Base-by-base conservation (phyloP, 2,113 vertebrate genomes). In the Stercorarius parasiticus region DNA sequence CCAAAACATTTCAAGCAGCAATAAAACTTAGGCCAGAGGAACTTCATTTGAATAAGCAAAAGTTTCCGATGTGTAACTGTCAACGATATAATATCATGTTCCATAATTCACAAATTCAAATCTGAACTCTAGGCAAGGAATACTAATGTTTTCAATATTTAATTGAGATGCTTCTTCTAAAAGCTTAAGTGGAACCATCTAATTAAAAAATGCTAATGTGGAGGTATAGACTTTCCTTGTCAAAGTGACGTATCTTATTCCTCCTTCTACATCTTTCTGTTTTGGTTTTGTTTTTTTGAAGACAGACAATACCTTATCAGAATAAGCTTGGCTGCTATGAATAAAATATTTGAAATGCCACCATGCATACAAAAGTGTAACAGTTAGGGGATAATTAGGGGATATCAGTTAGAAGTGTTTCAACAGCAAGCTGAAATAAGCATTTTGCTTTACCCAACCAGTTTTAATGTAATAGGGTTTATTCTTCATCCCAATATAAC, bases 201-300 rank as follows among this genome's bases (percentile, higher is more conserved):
- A 97, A 98, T 98, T 97, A 96, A 95, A 98, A 98, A 97, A 97
- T 96, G 95, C 97, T 97, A 93, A 98, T 90, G 88, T 50, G 42
- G 14, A 82, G 53, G 86, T 96, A 84, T 96, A 97, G 55, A 61
- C 92, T 98, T 98, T 97, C 93, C 65, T 61, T 61, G 84, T 81
- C 70, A 36, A 93, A 94, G 83, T 86, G 53, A 90, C 42, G 34
- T 92, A 96, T 97, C 96, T 97, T 96, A 96, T 95, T 97, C 77
- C 94, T 93, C 61, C 90, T 92, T 85, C 34, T 69, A 62, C 52
- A 78, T 70, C 83, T 42, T 95, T 69, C 82, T 90, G 18, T 34
- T 70, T 85, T 73, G 30, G 58, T 92, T 88, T 88, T 65, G 32
- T 11, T 50, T 79, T 86, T 83, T 73, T 61, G 8, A 85, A 91